phyloP scores from a whole-genome alignment of 2,113 vertebrate species.

The Sceloporus undulatus region DNA sequence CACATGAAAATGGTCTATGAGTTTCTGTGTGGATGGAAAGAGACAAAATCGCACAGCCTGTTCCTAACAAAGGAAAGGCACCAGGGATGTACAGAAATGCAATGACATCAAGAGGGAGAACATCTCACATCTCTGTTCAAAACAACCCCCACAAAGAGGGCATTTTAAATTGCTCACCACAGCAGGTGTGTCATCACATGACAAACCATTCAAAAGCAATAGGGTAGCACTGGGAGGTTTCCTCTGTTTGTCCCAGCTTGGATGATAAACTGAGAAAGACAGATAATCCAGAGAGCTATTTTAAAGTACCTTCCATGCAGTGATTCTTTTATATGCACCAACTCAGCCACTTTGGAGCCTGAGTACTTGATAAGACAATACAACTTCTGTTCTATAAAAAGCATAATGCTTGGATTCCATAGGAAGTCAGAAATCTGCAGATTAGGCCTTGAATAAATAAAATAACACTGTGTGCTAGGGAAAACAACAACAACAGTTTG shows the following conservation, averaged over 20 bases:
- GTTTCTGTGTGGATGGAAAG: not conserved
- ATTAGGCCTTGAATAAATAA: not conserved
- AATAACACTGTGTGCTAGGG: constrained; percentile 15
- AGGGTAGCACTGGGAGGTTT: not conserved
- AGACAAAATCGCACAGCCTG: not conserved
- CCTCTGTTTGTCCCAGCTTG: not conserved
- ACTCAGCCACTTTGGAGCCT: not conserved
- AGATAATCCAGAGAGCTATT: not conserved
- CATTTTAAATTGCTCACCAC: not conserved
- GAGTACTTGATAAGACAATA: not conserved
- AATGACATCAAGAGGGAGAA: not conserved
- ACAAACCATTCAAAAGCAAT: not conserved
- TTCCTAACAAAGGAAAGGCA: not conserved
- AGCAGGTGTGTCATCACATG: not conserved
- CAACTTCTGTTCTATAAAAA: not conserved
- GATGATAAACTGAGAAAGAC: not conserved
- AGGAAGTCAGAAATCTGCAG: not conserved
- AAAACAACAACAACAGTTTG: constrained; percentile 27
- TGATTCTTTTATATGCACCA: not conserved
- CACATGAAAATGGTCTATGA: no score
- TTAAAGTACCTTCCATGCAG: not conserved
- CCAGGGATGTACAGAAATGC: not conserved
- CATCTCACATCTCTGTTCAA: not conserved
- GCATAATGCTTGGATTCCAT: no score
- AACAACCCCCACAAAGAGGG: not conserved